Percentiles rank a stretch among this genome's conserved stretches.
These are phyloP conservation scores for Tachina lurida DNA, from an alignment of 2,888 invertebrate species.

Conservation along the genomic window DNA sequence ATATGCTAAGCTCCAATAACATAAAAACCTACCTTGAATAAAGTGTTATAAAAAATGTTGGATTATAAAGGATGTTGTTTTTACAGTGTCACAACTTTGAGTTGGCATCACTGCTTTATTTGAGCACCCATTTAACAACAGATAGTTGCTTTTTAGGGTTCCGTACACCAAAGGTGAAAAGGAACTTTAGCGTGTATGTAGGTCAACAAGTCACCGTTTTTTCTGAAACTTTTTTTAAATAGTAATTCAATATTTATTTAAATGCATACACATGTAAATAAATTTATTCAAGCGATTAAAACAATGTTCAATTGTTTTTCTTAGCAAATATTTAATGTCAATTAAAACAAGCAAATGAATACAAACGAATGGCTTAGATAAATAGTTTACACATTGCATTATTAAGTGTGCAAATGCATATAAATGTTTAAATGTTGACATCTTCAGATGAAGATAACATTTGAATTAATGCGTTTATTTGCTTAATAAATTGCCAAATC, in stretches of 20 bases:
- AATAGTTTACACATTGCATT: slow-evolving; percentile 33
- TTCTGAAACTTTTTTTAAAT: background rate
- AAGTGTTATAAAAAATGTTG: no score
- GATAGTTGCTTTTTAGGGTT: no score
- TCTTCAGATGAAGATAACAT: slow-evolving; percentile 36
- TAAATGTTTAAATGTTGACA: slow-evolving; percentile 55
- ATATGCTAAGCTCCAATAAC: no score
- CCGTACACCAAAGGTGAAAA: no score
- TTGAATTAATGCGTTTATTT: slow-evolving; percentile 26
- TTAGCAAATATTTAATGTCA: slow-evolving; percentile 44
- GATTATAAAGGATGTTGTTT: no score
- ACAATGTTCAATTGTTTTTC: slow-evolving; percentile 36
- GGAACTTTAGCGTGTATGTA: no score
- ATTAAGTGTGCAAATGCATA: slow-evolving; percentile 45
- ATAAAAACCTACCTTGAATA: no score
- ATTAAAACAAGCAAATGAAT: slow-evolving; percentile 18
- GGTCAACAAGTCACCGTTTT: no score
- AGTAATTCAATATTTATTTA: background rate
- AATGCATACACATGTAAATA: background rate
- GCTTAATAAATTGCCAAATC: slow-evolving; percentile 14
- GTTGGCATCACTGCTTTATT: no score
- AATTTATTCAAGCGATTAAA: slow-evolving; percentile 10
- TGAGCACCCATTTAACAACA: no score
- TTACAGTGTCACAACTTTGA: no score
- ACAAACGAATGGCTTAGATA: slow-evolving; percentile 1